Evolutionary conservation across 2,888 invertebrate genomes (phyloP), one percentile per base, ranked within the genome.

Genomic region (Caenorhabditis angaria): DNA sequence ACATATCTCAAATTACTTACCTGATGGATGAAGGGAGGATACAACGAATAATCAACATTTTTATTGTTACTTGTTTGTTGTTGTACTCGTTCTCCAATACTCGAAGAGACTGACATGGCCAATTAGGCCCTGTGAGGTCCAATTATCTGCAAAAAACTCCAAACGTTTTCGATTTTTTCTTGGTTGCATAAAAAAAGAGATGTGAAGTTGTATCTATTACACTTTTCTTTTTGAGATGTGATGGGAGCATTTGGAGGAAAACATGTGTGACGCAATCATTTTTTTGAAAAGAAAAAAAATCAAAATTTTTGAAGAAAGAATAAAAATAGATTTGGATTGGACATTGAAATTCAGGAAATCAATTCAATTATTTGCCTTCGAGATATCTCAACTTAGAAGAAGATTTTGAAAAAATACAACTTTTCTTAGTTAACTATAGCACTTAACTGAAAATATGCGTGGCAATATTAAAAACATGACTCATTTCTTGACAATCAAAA

Each of bases 1-100:
- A n/a, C 24, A 27, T 32, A 32, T 8, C 41, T 41, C 41, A 41
- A 29, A 54, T 55, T 41, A 28, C 41, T 10, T 28, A 80, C 80
- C 69, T 80, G 76, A 62, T 67, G 71, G 12, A 78, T 67, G 58
- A 80, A 80, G 1, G 80, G 80, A 20, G 80, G 80, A 64, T 78
- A 80, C 0, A 80, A 27, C 4, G 72, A 63, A 64, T 71, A 53
- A 51, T 80, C 80, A 6, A 76, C 68, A 28, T 70, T 58, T 25
- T 65, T 50, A 32, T 32, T 32, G 10, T n/a, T n/a, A n/a, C n/a
- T n/a, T n/a, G 10, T 32, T 32, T 32, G 41, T 41, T 41, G 41
- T 5, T 41, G 41, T 18, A 18, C 18, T 41, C 41, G 41, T 51
- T 58, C 25, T 24, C 61, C 70, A 50, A 65, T 72, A 32, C 72